Conservation (phyloP, 1,140 invertebrate species). For the Lordiphosa collinella region DNA sequence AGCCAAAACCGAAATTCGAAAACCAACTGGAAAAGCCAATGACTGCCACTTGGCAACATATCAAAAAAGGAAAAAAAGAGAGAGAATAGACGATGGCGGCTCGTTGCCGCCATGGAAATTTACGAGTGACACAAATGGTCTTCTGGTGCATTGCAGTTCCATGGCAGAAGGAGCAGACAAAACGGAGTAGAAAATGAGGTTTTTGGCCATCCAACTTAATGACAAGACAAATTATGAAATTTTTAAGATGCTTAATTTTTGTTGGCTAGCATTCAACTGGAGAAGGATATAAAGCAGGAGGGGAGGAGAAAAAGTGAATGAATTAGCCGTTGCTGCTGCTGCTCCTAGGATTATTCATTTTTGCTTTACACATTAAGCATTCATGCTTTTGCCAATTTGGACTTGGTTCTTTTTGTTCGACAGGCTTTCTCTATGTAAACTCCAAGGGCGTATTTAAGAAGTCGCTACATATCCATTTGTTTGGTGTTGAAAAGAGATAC, state of each 20-base stretch:
- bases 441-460: no score
- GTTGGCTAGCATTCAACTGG: slow-evolving; percentile 4
- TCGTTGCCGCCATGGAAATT: slow-evolving; percentile 68
- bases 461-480: no score
- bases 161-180: slow-evolving; percentile 5
- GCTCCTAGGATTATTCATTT: no score
- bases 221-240: slow-evolving; percentile 73
- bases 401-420: no score
- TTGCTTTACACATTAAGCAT: no score
- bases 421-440: no score
- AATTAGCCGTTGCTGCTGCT: no score
- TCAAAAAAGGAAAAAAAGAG: slow-evolving; percentile 27
- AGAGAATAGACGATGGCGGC: slow-evolving; percentile 59
- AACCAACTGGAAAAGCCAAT: slow-evolving; percentile 57
- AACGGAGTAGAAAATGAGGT: not conserved
- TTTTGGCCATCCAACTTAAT: slow-evolving; percentile 33
- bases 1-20: slow-evolving; percentile 52
- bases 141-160: slow-evolving; percentile 48
- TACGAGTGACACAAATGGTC: slow-evolving; percentile 71
- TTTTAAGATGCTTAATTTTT: slow-evolving; percentile 57
- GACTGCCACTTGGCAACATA: slow-evolving; percentile 70
- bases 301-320: no score
- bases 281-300: no score
- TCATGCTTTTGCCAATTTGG: no score
- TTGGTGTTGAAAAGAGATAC: no score